Conservation (phyloP, 2,797 vertebrate species). For the Loris lydekkerianus region DNA sequence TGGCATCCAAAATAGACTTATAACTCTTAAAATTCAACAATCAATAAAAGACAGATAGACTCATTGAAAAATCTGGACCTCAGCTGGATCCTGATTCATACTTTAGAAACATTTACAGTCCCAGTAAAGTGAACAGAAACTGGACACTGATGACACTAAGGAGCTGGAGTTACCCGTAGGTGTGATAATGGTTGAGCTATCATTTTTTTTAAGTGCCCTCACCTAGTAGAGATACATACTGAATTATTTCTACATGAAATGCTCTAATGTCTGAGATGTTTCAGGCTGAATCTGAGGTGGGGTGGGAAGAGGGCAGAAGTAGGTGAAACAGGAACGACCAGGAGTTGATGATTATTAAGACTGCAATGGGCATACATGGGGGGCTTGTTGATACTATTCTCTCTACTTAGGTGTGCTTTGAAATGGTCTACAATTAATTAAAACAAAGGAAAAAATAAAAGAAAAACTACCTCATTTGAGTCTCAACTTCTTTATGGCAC, state of each 20-base stretch:
- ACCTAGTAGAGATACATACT: neutral
- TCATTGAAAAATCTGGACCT: neutral
- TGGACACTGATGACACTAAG: neutral
- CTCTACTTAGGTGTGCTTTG: neutral
- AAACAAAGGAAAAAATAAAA: neutral
- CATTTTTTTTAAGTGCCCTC: neutral
- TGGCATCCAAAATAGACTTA: neutral
- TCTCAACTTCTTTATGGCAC: neutral
- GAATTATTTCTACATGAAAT: neutral
- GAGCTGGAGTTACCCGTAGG: neutral
- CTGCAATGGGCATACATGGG: no score
- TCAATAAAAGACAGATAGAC: no score
- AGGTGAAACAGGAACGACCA: accelerated
- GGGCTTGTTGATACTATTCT: neutral
- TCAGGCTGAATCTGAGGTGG: neutral
- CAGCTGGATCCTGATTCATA: neutral
- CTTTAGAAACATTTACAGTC: neutral
- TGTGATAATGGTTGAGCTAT: neutral
- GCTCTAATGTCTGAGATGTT: neutral
- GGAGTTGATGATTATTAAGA: neutral
- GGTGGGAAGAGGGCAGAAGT: neutral
- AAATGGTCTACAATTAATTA: neutral
- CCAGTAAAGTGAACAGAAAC: neutral
- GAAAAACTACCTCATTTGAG: neutral
- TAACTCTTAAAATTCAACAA: neutral